Percentiles rank a stretch among this genome's conserved stretches.
These are phyloP conservation scores for Solenopsis fugax DNA, from an alignment of 1,140 invertebrate genomes.

Conservation along the genomic window DNA sequence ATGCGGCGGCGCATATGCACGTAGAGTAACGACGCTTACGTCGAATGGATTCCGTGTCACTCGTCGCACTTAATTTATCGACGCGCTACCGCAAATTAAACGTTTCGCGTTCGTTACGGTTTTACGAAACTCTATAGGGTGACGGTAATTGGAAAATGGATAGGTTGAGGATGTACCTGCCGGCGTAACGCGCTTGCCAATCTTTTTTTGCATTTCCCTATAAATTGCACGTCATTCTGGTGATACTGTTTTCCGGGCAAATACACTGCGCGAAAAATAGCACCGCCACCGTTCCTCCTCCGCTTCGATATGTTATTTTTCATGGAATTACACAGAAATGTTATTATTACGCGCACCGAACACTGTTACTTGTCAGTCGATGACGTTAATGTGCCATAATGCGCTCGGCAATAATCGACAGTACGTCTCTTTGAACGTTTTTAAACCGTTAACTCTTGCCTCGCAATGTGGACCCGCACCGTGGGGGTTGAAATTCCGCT, in stretches of 20 bases:
- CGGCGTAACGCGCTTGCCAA: constrained; percentile 52
- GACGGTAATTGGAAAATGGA: constrained; percentile 61
- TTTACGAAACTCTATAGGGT: constrained; percentile 61
- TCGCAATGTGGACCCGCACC: not conserved
- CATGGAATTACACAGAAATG: constrained; percentile 18
- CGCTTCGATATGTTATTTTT: constrained; percentile 43
- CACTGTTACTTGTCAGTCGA: constrained; percentile 44
- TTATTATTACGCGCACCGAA: constrained; percentile 39
- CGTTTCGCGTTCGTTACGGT: constrained; percentile 62
- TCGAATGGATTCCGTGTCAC: constrained; percentile 52
- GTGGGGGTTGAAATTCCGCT: constrained; percentile 42
- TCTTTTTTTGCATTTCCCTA: constrained; percentile 65
- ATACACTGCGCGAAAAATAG: constrained; percentile 62
- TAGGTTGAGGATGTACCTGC: constrained; percentile 53
- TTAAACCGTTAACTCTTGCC: constrained; percentile 33
- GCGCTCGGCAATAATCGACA: constrained; percentile 13
- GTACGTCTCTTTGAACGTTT: constrained; percentile 24
- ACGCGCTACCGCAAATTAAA: constrained; percentile 67
- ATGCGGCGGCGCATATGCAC: not conserved
- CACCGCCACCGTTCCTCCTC: constrained; percentile 21
- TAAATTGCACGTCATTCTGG: constrained; percentile 61
- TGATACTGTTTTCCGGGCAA: constrained; percentile 56
- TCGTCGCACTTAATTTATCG: constrained; percentile 70
- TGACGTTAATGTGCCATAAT: constrained; percentile 49
- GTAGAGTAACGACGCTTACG: constrained; percentile 16